phyloP scores from a whole-genome alignment of 2,113 vertebrate genomes.

The Rhegmatorhina hoffmannsi region DNA sequence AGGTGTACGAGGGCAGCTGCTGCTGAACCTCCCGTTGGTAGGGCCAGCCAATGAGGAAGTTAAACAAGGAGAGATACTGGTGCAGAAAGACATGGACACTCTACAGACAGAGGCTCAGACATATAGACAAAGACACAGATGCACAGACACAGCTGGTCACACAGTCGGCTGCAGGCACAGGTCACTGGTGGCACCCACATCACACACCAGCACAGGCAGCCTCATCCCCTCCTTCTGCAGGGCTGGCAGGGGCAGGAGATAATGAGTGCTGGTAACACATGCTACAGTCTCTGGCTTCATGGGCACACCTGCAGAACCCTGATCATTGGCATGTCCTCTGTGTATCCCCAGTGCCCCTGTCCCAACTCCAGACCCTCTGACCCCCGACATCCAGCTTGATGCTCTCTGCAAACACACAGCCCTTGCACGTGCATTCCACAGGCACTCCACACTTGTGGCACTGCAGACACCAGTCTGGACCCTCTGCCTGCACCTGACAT shows the following conservation, averaged over 20 bases:
- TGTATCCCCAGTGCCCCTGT: not conserved
- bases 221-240: not conserved
- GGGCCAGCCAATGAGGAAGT: not conserved
- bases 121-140: too few species aligned
- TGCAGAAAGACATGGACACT: not conserved
- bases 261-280: not conserved
- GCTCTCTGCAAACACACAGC: not conserved
- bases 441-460: too few species aligned
- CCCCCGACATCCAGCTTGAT: not conserved
- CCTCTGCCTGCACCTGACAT: not conserved
- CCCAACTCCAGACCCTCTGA: not conserved
- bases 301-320: not conserved
- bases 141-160: not conserved
- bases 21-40: too few species aligned
- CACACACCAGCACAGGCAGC: not conserved
- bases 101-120: too few species aligned
- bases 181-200: not conserved
- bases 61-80: too few species aligned
- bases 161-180: not conserved
- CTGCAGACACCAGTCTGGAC: rapidly evolving
- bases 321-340: rapidly evolving
- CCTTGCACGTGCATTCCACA: not conserved
- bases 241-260: too few species aligned
- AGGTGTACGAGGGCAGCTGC: not conserved
- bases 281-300: not conserved